Evolutionary conservation across 2,888 invertebrate genomes (phyloP), one percentile per base, ranked within the genome.

Genomic region (Coecobrya sp.): DNA sequence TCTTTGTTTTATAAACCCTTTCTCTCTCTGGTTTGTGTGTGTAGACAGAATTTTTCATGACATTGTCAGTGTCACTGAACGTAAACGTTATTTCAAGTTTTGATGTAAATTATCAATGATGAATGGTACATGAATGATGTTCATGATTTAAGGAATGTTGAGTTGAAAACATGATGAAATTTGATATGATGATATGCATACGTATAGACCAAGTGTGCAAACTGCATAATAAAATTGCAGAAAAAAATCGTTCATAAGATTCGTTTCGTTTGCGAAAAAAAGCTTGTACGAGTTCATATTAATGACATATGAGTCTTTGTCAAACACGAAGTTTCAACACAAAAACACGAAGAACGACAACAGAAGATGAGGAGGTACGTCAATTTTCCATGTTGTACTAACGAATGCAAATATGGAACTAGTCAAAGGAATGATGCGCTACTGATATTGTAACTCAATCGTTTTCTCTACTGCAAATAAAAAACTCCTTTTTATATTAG

Each of bases 11-110:
- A 49, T 8, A n/a, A 52, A 8, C 68, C 4, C 16, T 16, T 36
- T 36, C 30, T 68, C 70, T 11, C 42, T 73, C 27, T 30, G 1
- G 16, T 16, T 10, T 0, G 22, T 68, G n/a, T 76, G 76, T 45
- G 49, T 8, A 45, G n/a, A n/a, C 76, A 45, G 1, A 19, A 76
- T 76, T 76, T 70, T 76, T 49, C 76, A 22, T 22, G 76, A 76
- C 22, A 76, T 49, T 76, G 49, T 22, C 22, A 45, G 25, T 76
- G 76, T 25, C 76, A 76, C 76, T 49, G 16, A 68, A 68, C 30
- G 68, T 13, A 25, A 1, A 8, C 16, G 19, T 62, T 27, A n/a
- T 68, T 30, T 68, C 8, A n/a, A 11, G 70, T 4, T 1, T n/a
- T 70, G 19, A 13, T 8, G 70, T 42, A 8, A n/a, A 42, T 16